Conservation (phyloP, 1,140 invertebrate genomes). For the Zophobas morio region DNA sequence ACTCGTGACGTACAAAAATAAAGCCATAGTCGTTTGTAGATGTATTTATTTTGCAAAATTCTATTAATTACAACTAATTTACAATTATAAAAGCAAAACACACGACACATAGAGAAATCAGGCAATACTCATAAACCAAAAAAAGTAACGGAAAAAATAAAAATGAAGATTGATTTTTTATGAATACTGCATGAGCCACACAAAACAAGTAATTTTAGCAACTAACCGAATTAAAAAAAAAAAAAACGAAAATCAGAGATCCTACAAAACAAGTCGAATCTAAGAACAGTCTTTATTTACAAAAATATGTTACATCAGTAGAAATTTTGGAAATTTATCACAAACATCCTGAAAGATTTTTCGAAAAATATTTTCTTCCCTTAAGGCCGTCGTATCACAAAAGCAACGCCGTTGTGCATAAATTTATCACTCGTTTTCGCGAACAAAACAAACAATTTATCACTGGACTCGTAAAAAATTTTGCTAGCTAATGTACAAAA, state of each 20-base stretch:
- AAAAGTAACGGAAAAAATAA: conserved; percentile 29
- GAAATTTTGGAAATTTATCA: conserved; percentile 48
- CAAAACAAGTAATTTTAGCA: conserved; percentile 35
- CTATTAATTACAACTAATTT: conserved; percentile 50
- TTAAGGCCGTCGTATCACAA: conserved; percentile 53
- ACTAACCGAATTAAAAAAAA: conserved; percentile 18
- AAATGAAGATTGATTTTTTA: conserved; percentile 34
- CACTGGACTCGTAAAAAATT: conserved; percentile 27
- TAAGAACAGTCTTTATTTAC: conserved; percentile 50
- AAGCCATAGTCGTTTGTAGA: conserved; percentile 1
- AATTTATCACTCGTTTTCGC: conserved; percentile 34
- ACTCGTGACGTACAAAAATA: too few relatives aligned
- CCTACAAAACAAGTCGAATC: conserved; percentile 46
- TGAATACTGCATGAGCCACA: conserved; percentile 46
- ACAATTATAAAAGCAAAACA: conserved; percentile 53
- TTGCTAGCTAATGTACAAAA: conserved; percentile 50
- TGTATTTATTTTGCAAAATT: conserved; percentile 53
- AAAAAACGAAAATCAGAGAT: conserved; percentile 44
- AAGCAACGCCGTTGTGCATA: conserved; percentile 49
- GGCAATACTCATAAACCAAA: conserved; percentile 48
- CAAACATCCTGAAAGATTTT: conserved; percentile 29
- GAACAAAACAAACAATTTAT: conserved; percentile 2
- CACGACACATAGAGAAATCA: conserved; percentile 52
- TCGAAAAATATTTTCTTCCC: conserved; percentile 47
- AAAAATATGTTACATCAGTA: conserved; percentile 46